Base-by-base conservation (phyloP, 2,113 vertebrate species). In the Rhinogobius similis region DNA sequence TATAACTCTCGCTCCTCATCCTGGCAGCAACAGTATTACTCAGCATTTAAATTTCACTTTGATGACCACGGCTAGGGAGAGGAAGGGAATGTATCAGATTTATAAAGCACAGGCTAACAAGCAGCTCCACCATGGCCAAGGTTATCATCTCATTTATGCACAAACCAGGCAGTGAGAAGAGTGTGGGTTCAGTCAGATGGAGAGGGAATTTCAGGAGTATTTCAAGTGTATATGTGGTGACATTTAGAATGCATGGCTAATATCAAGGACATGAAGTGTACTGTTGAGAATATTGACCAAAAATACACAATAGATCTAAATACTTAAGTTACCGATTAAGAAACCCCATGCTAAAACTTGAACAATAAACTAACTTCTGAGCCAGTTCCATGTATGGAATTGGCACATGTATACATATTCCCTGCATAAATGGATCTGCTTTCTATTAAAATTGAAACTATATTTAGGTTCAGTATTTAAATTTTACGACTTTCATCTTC, bases 1-100 rank as follows among this genome's bases (percentile, higher is more conserved):
- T 77, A 87, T 90, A 83, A 88, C 59, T 87, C 79, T 74, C 27
- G 72, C 71, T 74, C 62, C 53, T 23, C 68, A 67, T 86, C 76
- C 78, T 73, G 66, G 76, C 80, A 66, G 72, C n/a, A 75, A 69
- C 81, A 68, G 65, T 39, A 79, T 81, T 86, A 86, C 74, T 84
- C 75, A 87, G 85, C 82, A 78, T 82, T 72, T 77, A 86, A 74
- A 81, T 82, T 68, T 67, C 43, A 71, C 72, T 62, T 16, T 50
- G 26, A 62, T 70, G 56, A 70, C 58, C 32, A 32, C 27, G 58
- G 43, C 26, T 62, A 62, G 23, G n/a, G 44, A 44, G 68, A 48
- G 27, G 44, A 44, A 70, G 58, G 13, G 26, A 36, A 63, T 36
- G 67, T 53, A 24, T 18, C 44, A 39, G 65, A 64, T 39, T 75